Base-by-base conservation (phyloP, 2,797 vertebrate species). In the Cossypha polioptera region DNA sequence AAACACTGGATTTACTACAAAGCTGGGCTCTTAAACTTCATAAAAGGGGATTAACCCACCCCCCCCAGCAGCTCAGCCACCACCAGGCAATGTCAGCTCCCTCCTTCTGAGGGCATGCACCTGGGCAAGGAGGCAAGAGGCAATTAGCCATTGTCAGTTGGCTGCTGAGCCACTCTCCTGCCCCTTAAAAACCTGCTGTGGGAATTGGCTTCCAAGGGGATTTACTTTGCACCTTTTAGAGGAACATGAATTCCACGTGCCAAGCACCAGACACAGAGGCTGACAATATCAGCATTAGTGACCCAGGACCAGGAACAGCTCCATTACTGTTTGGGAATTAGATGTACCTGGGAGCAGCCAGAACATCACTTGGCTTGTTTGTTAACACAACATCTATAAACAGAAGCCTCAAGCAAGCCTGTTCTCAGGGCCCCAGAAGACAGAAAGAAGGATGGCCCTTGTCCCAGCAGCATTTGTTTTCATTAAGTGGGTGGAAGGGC, bases 381-480 rank as follows among this genome's bases (percentile, higher is more conserved):
- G 86, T 91, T 94, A 92, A 63, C 67, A 75, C 59, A 94, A 63
- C 47, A 9, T 17, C 25, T 50, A 31, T 36, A 62, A 47, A 47
- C 50, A 63, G 54, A 38, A 65, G 17, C 10, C 80, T 78, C 65
- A 68, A 75, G 73, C 63, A 26, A 91, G 38, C 55, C 57, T 4
- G 0, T 31, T 75, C 36, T 6, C 4, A 0, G 38, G 51, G 82
- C 63, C 48, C 7, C 20, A 7, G 75, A 50, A 73, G 84, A 78
- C 86, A 86, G 69, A 85, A 88, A 77, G 92, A 93, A 90, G 65
- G 47, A 86, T 65, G 55, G 61, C 26, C 55, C 66, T 38, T 22
- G 36, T 68, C 24, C 53, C 6, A 51, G 54, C 29, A 57, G 29
- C 45, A 58, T 93, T 92, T 94, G 80, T 95, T 95, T 94, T 96